These are phyloP conservation scores for Athalia rosae DNA, from an alignment of 2,888 invertebrate genomes.

Conservation along the genomic window DNA sequence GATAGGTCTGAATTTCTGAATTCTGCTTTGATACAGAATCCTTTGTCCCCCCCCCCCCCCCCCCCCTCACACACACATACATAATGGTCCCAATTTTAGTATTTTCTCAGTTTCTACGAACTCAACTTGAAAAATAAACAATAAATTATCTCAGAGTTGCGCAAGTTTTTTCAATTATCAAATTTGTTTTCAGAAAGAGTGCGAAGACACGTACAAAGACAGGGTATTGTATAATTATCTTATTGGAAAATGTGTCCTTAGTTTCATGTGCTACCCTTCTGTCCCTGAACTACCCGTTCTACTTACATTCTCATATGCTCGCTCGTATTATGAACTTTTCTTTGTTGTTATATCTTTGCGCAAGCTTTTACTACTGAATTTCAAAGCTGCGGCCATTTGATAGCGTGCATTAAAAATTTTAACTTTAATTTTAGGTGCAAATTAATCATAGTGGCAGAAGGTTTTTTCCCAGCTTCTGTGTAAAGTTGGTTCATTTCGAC, in stretches of 20 bases:
- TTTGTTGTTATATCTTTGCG: constrained; percentile 47
- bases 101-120: not conserved
- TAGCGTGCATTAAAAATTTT: constrained; percentile 45
- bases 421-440: not conserved
- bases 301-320: constrained; percentile 65
- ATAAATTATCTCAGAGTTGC: constrained; percentile 10
- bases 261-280: constrained; percentile 72
- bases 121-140: not conserved
- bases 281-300: constrained; percentile 62
- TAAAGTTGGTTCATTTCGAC: constrained; percentile 18
- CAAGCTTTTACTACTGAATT: constrained; percentile 64
- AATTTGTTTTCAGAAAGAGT: constrained; percentile 85
- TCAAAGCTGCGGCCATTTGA: constrained; percentile 60
- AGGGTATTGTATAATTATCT: constrained; percentile 81
- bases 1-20: not conserved
- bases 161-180: constrained; percentile 41
- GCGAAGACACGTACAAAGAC: constrained; percentile 89
- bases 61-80: too few relatives aligned
- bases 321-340: constrained; percentile 56
- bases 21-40: not conserved
- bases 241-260: constrained; percentile 73
- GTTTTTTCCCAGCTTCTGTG: constrained; percentile 34
- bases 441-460: constrained; percentile 10
- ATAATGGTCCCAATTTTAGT: not conserved
- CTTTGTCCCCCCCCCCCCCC: too few relatives aligned